Evolutionary conservation across 2,797 vertebrate species (phyloP).

Genomic region (Pseudochirops corinnae): DNA sequence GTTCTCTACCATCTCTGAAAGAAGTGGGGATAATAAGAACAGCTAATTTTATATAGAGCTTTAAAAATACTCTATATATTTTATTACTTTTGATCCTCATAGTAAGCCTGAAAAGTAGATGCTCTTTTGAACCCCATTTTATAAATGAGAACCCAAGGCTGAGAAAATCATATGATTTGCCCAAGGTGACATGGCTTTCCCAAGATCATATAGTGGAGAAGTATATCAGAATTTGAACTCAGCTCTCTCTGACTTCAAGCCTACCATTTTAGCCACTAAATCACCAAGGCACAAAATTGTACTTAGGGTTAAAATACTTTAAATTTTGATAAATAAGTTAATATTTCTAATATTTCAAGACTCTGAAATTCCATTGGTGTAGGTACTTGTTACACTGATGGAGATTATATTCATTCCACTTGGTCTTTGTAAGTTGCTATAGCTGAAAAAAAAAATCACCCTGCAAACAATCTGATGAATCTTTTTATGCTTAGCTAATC

Average conservation of each 20-base stretch:
- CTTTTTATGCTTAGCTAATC: neutral
- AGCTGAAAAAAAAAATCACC: neutral
- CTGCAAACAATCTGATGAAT: neutral
- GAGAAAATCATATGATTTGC: no score
- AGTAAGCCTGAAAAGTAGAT: neutral
- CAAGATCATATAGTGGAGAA: neutral
- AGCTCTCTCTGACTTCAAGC: neutral
- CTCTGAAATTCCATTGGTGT: neutral
- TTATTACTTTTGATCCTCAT: neutral
- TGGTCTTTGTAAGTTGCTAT: neutral
- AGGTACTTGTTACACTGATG: neutral
- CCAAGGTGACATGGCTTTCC: neutral
- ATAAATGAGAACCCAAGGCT: neutral
- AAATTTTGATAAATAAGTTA: neutral
- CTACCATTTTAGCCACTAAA: neutral
- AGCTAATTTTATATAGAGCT: neutral
- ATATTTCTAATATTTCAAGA: neutral
- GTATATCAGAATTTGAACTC: neutral
- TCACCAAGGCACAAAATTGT: neutral
- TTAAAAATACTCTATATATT: neutral
- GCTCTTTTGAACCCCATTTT: neutral
- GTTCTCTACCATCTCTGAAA: neutral
- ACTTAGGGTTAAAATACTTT: neutral
- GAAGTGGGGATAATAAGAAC: neutral
- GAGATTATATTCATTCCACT: neutral